Evolutionary conservation across 2,888 invertebrate species (phyloP).

Genomic region (Brassicogethes aeneus): DNA sequence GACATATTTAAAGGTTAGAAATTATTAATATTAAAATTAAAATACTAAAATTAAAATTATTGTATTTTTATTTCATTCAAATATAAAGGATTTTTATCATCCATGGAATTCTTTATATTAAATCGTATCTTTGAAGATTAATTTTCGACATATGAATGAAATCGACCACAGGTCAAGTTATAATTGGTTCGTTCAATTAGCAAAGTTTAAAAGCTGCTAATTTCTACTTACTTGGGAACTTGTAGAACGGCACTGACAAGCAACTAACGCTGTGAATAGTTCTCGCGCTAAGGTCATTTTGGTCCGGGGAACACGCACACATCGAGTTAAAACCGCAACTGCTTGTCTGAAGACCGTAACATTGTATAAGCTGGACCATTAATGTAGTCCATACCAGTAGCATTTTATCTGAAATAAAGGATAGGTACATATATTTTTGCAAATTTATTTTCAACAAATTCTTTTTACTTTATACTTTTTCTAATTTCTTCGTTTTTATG

Average conservation of each 20-base stretch:
- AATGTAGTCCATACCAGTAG: slow-evolving; percentile 29
- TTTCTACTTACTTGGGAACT: slow-evolving; percentile 54
- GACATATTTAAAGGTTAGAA: too few species aligned
- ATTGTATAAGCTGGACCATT: slow-evolving; percentile 27
- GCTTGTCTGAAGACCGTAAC: slow-evolving; percentile 30
- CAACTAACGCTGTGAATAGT: slow-evolving; percentile 50
- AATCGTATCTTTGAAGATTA: too few species aligned
- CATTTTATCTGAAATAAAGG: slow-evolving; percentile 31
- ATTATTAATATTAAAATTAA: too few species aligned
- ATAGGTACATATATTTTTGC: slow-evolving; percentile 1
- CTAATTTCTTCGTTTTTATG: too few species aligned
- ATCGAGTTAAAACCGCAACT: slow-evolving; percentile 59
- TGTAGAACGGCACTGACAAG: slow-evolving; percentile 62
- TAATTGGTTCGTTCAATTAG: background rate
- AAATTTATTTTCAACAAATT: too few species aligned
- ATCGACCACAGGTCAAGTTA: background rate
- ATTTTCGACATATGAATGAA: too few species aligned
- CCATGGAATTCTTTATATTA: too few species aligned
- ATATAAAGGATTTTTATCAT: too few species aligned
- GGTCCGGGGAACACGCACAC: slow-evolving; percentile 59
- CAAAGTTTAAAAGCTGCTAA: background rate
- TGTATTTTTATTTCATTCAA: too few species aligned
- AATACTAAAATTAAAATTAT: too few species aligned
- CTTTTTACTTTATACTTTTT: too few species aligned
- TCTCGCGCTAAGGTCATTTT: slow-evolving; percentile 36